These are phyloP conservation scores for Drosophila ohnishii DNA, from an alignment of 1,140 invertebrate genomes.

Conservation along the genomic window DNA sequence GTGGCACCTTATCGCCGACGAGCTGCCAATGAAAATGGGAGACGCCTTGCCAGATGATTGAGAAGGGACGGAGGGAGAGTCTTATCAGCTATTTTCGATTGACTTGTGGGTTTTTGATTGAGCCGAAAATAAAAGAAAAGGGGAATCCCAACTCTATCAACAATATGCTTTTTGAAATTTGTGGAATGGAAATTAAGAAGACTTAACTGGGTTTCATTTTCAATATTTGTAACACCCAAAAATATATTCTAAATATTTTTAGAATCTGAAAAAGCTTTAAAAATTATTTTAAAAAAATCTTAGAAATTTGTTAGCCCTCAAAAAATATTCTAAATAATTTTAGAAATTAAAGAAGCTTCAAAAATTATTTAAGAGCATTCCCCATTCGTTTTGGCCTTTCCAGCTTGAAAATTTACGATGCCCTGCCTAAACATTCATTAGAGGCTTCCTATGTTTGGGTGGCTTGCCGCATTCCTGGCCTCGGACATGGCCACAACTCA, in stretches of 20 bases:
- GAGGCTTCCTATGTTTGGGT: slow-evolving; percentile 75
- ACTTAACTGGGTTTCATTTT: too few relatives aligned
- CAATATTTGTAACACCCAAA: too few relatives aligned
- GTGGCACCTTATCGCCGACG: slow-evolving; percentile 59
- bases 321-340: background rate
- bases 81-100: slow-evolving; percentile 44
- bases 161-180: background rate
- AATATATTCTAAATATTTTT: too few relatives aligned
- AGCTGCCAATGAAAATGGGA: slow-evolving; percentile 47
- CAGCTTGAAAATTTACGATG: slow-evolving; percentile 58
- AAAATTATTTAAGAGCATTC: background rate
- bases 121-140: background rate
- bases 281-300: too few relatives aligned
- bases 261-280: too few relatives aligned
- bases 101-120: slow-evolving; percentile 19
- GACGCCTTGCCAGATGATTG: slow-evolving; percentile 36
- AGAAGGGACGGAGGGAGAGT: slow-evolving; percentile 10
- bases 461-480: slow-evolving; percentile 67
- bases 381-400: slow-evolving; percentile 17
- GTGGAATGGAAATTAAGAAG: too few relatives aligned
- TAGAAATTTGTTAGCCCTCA: background rate
- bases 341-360: background rate
- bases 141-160: background rate
- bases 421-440: slow-evolving; percentile 68
- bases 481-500: slow-evolving; percentile 74